Evolutionary conservation across 2,113 vertebrate genomes (phyloP).

Genomic region (Syngnathus floridae): DNA sequence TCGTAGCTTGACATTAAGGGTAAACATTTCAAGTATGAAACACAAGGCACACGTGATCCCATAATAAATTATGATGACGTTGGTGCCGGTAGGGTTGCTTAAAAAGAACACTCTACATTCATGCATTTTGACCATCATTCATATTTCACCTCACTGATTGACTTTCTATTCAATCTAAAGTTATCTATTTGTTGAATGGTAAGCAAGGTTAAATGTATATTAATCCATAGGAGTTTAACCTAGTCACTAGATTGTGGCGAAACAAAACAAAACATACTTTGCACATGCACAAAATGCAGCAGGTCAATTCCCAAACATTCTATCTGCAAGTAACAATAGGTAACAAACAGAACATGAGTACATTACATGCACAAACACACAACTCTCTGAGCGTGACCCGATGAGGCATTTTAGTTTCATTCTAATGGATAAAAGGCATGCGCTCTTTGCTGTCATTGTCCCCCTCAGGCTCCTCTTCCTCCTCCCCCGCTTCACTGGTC

Average conservation of each 20-base stretch:
- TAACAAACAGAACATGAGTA: conserved; percentile 28
- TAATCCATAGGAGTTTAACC: conserved; percentile 2
- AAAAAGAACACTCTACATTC: conserved; percentile 13
- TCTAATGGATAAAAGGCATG: conserved; percentile 96
- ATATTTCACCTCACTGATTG: not conserved
- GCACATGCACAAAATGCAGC: conserved; percentile 1
- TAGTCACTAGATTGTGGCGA: conserved; percentile 18
- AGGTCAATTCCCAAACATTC: not conserved
- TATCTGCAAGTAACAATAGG: conserved; percentile 67
- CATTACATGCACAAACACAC: conserved; percentile 68
- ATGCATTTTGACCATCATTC: conserved; percentile 1
- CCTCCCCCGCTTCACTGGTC: conserved; percentile 95
- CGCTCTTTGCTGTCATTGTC: conserved; percentile 95
- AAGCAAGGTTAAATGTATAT: conserved; percentile 12
- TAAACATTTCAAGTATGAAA: conserved; percentile 37
- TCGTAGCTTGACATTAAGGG: not conserved
- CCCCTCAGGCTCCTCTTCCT: conserved; percentile 94
- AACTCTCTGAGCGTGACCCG: conserved; percentile 69
- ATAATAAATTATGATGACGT: conserved; percentile 14
- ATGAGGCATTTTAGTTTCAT: conserved; percentile 26
- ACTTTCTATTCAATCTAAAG: not conserved
- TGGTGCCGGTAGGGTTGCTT: conserved; percentile 19
- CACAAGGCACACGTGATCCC: conserved; percentile 58
- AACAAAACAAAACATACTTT: conserved; percentile 10
- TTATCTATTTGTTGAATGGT: conserved; percentile 8